A percentile compares a stretch with the other conserved stretches of the same genome.
Evolutionary conservation across 2,113 vertebrate genomes (phyloP).

Genomic region (Origma solitaria): DNA sequence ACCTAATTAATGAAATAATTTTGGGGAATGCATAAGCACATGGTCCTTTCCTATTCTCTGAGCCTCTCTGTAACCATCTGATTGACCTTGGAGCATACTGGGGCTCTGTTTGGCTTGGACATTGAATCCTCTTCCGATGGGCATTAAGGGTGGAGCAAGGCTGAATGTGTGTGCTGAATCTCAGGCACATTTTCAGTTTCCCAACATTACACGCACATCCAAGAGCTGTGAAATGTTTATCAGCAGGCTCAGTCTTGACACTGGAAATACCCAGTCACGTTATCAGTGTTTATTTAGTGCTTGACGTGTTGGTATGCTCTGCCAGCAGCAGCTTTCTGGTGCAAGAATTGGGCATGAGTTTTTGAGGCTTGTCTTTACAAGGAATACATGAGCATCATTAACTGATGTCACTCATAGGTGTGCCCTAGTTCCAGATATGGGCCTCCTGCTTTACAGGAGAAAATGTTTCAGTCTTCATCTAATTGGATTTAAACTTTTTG

Average conservation of each 20-base stretch:
- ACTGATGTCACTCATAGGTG: neutral
- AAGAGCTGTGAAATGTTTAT: neutral
- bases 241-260: neutral
- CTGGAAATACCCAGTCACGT: neutral
- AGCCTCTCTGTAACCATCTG: neutral
- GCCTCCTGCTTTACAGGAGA: neutral
- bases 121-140: rapidly evolving
- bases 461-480: rapidly evolving
- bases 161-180: neutral
- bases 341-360: neutral
- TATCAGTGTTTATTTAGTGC: neutral
- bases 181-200: neutral
- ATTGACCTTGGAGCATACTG: neutral
- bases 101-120: neutral
- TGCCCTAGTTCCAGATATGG: neutral
- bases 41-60: neutral
- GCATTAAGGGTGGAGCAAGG: neutral
- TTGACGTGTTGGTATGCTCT: neutral
- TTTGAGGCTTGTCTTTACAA: neutral
- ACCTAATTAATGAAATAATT: neutral
- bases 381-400: neutral
- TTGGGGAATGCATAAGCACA: rapidly evolving
- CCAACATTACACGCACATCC: neutral
- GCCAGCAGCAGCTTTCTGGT: neutral
- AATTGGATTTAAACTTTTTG: neutral